Evolutionary conservation across 1,140 invertebrate species (phyloP).

Genomic region (Microvelia longipes): DNA sequence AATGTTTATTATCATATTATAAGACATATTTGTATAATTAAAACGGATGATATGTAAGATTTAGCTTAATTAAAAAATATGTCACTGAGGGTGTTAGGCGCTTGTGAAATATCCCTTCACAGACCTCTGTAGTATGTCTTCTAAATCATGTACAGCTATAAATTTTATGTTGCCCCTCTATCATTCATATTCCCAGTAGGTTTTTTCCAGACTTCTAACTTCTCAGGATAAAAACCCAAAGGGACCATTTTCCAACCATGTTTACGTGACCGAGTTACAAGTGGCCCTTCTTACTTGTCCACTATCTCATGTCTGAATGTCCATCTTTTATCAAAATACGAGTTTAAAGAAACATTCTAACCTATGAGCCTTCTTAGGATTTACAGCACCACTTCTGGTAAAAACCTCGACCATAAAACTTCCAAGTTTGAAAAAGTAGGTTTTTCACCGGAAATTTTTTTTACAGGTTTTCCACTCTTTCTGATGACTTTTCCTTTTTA

Average conservation of each 20-base stretch:
- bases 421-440: not conserved
- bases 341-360: not conserved
- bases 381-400: not conserved
- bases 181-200: too few relatives aligned
- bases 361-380: not conserved
- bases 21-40: too few relatives aligned
- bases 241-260: not conserved
- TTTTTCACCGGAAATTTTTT: not conserved
- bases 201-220: too few relatives aligned
- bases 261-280: not conserved
- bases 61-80: too few relatives aligned
- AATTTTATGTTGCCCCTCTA: too few relatives aligned
- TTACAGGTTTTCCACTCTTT: not conserved
- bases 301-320: not conserved
- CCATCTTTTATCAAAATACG: not conserved
- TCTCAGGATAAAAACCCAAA: too few relatives aligned
- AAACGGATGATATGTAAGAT: too few relatives aligned
- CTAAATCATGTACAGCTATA: too few relatives aligned
- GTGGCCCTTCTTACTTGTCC: not conserved
- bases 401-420: not conserved
- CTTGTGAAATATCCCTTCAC: too few relatives aligned
- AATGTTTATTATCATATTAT: too few relatives aligned
- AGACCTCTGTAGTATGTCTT: too few relatives aligned
- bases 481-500: not conserved
- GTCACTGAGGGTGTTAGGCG: too few relatives aligned